Percentiles rank a stretch among this genome's conserved stretches.
Conservation (phyloP, 2,113 vertebrate species). For the Amazona vittata region DNA sequence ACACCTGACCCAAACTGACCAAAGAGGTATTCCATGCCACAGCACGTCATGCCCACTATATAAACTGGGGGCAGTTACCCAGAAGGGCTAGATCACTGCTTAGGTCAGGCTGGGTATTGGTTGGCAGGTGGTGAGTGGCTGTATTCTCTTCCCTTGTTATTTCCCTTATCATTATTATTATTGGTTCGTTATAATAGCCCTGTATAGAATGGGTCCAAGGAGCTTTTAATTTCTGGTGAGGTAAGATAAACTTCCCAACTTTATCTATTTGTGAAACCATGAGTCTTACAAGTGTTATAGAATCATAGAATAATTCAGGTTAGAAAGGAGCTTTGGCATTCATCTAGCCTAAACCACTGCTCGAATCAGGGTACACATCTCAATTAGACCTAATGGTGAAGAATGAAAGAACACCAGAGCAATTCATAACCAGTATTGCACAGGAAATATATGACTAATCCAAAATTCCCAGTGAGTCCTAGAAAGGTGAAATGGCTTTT, state of each 20-base stretch:
- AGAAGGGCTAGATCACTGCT: no score
- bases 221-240: not conserved
- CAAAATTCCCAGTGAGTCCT: not conserved
- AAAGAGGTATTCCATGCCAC: no score
- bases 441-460: not conserved
- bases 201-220: not conserved
- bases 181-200: not conserved
- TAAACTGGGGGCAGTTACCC: no score
- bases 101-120: no score
- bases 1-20: no score
- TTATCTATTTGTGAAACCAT: not conserved
- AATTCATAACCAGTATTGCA: not conserved
- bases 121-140: no score
- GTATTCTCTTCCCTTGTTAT: no score
- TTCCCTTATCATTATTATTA: no score
- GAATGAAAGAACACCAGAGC: not conserved
- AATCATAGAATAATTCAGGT: not conserved
- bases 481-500: not conserved
- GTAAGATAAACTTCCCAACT: not conserved
- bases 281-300: not conserved
- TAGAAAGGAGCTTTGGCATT: not conserved
- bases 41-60: no score
- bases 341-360: not conserved
- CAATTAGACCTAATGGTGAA: not conserved
- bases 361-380: not conserved